A percentile compares a stretch with the other conserved stretches of the same genome.
Evolutionary conservation across 2,888 invertebrate genomes (phyloP).

Genomic region (Hydrotaea diabolus): DNA sequence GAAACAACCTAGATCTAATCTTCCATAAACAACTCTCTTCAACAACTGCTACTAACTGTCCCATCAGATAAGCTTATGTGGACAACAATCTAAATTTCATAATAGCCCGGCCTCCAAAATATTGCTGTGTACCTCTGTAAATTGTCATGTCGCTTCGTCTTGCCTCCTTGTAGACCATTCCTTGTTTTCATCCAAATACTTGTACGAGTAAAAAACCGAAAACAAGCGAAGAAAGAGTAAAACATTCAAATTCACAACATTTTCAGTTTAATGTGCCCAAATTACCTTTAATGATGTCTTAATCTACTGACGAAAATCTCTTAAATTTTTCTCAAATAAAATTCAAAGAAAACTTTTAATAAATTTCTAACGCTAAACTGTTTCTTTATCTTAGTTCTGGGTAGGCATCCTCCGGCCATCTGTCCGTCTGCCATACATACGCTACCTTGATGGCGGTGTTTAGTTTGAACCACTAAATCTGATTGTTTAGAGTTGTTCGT

Average conservation of each 20-base stretch:
- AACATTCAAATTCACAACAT: conserved; percentile 18
- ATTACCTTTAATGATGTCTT: conserved; percentile 44
- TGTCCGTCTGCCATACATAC: conserved; percentile 1
- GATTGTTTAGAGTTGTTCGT: not conserved
- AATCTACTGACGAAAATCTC: conserved; percentile 27
- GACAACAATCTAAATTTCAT: too few species aligned
- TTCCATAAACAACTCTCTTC: too few species aligned
- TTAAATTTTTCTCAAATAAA: conserved; percentile 14
- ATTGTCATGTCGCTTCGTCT: too few species aligned
- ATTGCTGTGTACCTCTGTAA: too few species aligned
- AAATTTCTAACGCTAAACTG: conserved; percentile 26
- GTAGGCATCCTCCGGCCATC: not conserved
- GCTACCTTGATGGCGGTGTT: not conserved
- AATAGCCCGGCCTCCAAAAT: too few species aligned
- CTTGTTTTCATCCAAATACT: too few species aligned
- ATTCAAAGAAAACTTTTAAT: conserved; percentile 26
- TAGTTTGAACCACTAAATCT: conserved; percentile 23
- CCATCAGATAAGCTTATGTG: too few species aligned
- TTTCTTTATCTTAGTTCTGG: not conserved
- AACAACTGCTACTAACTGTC: too few species aligned
- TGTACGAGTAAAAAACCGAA: too few species aligned
- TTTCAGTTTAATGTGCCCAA: conserved; percentile 25
- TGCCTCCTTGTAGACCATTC: too few species aligned
- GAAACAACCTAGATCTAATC: too few species aligned
- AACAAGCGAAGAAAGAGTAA: too few species aligned